A percentile compares a stretch with the other conserved stretches of the same genome.
Evolutionary conservation across 1,140 invertebrate species (phyloP).

Genomic region (Caenorhabditis tropicalis): DNA sequence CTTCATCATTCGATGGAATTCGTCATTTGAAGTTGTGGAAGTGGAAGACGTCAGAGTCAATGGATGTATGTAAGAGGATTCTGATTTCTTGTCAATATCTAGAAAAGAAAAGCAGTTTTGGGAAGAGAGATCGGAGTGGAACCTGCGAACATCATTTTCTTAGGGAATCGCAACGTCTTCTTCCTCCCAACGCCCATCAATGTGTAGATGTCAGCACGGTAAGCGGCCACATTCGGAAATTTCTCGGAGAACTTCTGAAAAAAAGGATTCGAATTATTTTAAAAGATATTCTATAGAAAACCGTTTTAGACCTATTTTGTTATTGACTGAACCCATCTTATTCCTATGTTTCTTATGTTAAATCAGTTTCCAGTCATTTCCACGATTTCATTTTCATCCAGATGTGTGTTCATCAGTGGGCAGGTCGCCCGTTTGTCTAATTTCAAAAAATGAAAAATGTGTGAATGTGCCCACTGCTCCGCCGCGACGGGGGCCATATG

Average conservation of each 20-base stretch:
- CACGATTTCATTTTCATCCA: too few relatives aligned
- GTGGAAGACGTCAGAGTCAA: background rate
- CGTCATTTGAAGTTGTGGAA: background rate
- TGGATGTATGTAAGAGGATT: background rate
- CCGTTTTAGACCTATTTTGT: too few relatives aligned
- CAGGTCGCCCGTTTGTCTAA: background rate
- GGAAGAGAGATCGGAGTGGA: background rate
- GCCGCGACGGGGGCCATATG: background rate
- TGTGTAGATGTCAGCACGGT: conserved; percentile 18
- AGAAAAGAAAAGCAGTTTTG: background rate
- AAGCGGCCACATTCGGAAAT: background rate
- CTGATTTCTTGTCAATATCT: background rate
- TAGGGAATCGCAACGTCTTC: background rate
- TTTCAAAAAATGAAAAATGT: conserved; percentile 27
- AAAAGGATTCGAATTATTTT: background rate
- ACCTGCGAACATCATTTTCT: conserved; percentile 13
- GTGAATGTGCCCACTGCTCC: background rate
- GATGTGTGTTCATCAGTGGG: background rate
- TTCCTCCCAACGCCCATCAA: background rate
- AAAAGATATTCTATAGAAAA: too few relatives aligned
- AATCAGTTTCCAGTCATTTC: too few relatives aligned
- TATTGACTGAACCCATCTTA: too few relatives aligned
- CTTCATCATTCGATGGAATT: background rate
- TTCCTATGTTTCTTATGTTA: too few relatives aligned
- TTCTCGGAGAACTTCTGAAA: conserved; percentile 3